phyloP scores from a whole-genome alignment of 64 coral and sea anemone species.

The Anthopleura sola region DNA sequence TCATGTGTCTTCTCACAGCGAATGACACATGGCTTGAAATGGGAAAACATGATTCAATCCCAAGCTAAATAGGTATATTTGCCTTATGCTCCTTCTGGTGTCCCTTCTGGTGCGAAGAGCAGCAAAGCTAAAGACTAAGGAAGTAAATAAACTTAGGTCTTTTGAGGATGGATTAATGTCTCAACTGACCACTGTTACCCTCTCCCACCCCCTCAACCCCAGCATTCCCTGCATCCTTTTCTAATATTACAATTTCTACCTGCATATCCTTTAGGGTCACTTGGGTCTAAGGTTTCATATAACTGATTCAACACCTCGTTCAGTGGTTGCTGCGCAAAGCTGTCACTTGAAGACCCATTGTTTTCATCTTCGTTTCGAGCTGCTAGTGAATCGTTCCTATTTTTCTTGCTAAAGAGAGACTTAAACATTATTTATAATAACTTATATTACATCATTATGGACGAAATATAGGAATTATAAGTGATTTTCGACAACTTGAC shows the following conservation, averaged over 20 bases:
- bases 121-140: too few species aligned
- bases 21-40: too few species aligned
- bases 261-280: constrained; percentile 13
- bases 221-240: too few species aligned
- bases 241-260: neutral
- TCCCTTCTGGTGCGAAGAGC: too few species aligned
- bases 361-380: neutral
- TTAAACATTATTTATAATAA: constrained; percentile 19
- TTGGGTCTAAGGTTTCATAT: constrained; percentile 16
- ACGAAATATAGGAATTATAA: neutral
- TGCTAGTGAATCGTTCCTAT: neutral
- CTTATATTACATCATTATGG: neutral
- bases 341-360: neutral
- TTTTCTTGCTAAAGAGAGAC: constrained; percentile 35
- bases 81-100: too few species aligned
- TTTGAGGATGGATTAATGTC: too few species aligned
- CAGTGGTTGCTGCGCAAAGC: neutral
- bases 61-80: too few species aligned
- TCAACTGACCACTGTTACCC: too few species aligned
- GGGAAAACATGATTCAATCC: too few species aligned
- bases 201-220: too few species aligned
- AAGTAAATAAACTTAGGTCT: too few species aligned
- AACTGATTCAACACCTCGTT: constrained; percentile 33
- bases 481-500: neutral
- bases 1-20: too few species aligned